Evolutionary conservation across 2,797 vertebrate genomes (phyloP), one percentile per base, ranked within the genome.

Genomic region (Poeciliopsis paucimaculata): DNA sequence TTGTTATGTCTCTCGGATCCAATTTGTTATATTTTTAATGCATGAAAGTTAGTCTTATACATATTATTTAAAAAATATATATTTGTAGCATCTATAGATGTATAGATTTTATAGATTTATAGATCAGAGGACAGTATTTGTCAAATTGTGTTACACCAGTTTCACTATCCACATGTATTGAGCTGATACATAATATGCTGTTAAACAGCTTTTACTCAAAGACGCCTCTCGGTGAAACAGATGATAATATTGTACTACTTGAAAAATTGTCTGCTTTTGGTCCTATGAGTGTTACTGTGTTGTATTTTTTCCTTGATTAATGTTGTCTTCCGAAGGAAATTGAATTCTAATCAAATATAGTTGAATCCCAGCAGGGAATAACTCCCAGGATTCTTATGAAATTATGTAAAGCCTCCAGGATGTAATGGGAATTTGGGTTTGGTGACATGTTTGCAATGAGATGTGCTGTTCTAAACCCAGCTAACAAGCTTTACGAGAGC

Each of bases 401-500:
- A 77, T 74, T 18, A 75, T 76, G 73, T 78, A 60, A 80, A 76
- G 43, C 71, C 60, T 79, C 8, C 0, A 60, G 41, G 80, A 60
- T 51, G 23, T 84, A 41, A 46, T 72, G 72, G 68, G 81, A 66
- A 82, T 75, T 77, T 43, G 53, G 71, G 71, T 71, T 77, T 77
- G 34, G 39, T 76, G 82, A 39, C 6, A 7, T 86, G 64, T 87
- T 90, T 90, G 78, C 76, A 78, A 75, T 51, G 72, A 72, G 77
- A 76, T 76, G 76, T 82, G 83, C 82, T 83, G 73, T 77, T 85
- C 39, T 87, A 74, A 89, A 78, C 82, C 83, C 57, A 74, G 76
- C 79, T 82, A 87, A 83, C 87, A 82, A 87, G 83, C 81, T 85
- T 73, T 82, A 86, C 83, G 82, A 88, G 89, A 85, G 86, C 87